Percentiles rank a stretch among this genome's conserved stretches.
phyloP scores from a whole-genome alignment of 2,888 invertebrate genomes.

The Caenorhabditis sp. region DNA sequence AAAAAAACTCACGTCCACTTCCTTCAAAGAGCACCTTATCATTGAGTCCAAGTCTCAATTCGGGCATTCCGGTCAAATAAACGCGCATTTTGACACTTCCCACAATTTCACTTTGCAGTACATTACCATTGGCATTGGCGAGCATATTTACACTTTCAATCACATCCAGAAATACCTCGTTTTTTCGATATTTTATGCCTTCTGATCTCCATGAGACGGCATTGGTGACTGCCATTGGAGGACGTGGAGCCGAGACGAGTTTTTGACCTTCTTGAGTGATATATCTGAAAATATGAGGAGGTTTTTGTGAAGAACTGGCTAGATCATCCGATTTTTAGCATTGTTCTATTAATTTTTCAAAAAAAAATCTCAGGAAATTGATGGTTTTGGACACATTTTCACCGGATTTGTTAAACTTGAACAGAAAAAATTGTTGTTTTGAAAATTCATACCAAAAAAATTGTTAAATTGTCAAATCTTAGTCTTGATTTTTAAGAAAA shows the following conservation, averaged over 20 bases:
- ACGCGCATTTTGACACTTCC: constrained; percentile 99
- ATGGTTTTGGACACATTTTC: too few species aligned
- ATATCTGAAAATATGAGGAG: constrained; percentile 76
- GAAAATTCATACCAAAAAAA: too few species aligned
- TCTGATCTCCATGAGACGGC: constrained; percentile 98
- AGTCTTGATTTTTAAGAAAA: too few species aligned
- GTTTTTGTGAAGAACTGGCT: too few species aligned
- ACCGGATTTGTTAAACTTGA: too few species aligned
- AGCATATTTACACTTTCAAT: constrained; percentile 96
- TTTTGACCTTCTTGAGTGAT: constrained; percentile 98
- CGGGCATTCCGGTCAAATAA: constrained; percentile 97
- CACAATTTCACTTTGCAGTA: constrained; percentile 94
- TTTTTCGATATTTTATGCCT: constrained; percentile 96
- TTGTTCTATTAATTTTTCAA: too few species aligned
- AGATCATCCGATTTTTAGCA: neutral
- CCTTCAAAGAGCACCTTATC: constrained; percentile 97
- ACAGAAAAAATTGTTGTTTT: too few species aligned
- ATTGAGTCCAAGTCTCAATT: constrained; percentile 91
- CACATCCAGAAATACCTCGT: constrained; percentile 98
- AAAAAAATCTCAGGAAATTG: too few species aligned
- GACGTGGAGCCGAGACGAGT: constrained; percentile 89
- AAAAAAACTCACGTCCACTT: constrained; percentile 79
- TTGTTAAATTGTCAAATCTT: too few species aligned
- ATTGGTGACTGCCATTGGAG: constrained; percentile 98
- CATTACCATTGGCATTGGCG: constrained; percentile 95